Evolutionary conservation across 2,113 vertebrate species (phyloP), one percentile per base, ranked within the genome.

Genomic region (Natator depressus): DNA sequence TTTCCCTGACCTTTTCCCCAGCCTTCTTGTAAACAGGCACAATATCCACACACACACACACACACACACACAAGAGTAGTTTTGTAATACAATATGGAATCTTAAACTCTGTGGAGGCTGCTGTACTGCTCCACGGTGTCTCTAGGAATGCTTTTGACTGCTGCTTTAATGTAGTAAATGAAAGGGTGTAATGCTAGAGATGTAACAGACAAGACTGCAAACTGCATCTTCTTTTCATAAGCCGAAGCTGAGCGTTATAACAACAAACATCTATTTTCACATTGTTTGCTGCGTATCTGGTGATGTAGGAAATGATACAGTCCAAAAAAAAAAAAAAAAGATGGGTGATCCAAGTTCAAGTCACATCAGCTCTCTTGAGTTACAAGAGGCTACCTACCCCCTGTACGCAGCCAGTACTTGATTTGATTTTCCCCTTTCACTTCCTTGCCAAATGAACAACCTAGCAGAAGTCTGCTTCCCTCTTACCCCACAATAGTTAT

Each of bases 1-100:
- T 98, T 98, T 98, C 97, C 95, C 94, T 98, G 98, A 98, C 98
- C 98, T 98, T 97, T 97, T 97, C 84, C 98, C 95, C 94, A 97
- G 89, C 96, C 97, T 97, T 97, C 94, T 95, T 98, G 95, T 97
- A 98, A 98, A 95, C 90, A 95, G 86, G 96, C 85, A 97, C 78
- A 94, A 69, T 86, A 91, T 80, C 82, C 84, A 80, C 81, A 86
- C 42, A 59, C 51, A 53, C 5, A 53, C 17, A 54, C 65, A 59
- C 42, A 49, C 50, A n/a, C 79, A 49, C 38, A 47, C 14, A 92
- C 93, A 76, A 19, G 2, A 47, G 38, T 57, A 14, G 1, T 95
- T 95, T 87, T 89, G 97, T 97, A 98, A 98, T 89, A 91, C 79
- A 97, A 98, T 93, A 96, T 62, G 9, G 84, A 90, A 62, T 59